A percentile compares a stretch with the other conserved stretches of the same genome.
Conservation (phyloP, 2,113 vertebrate species). For the Nibea albiflora region DNA sequence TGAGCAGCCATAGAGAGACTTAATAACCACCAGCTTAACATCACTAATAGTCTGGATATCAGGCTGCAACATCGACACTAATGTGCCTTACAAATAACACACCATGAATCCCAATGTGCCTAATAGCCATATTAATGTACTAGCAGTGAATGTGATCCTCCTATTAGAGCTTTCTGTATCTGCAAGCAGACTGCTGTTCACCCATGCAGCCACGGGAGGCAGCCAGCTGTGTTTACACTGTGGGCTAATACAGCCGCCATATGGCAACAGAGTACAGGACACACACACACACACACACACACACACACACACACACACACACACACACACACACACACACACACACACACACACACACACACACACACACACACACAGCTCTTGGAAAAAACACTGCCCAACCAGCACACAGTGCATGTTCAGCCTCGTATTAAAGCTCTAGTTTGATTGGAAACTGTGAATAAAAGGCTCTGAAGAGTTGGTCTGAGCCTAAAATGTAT, state of each 20-base stretch:
- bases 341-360: conserved; percentile 7
- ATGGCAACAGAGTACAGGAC: conserved; percentile 52
- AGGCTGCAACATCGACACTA: conserved; percentile 25
- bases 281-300: conserved; percentile 9
- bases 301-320: background rate
- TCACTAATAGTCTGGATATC: conserved; percentile 40
- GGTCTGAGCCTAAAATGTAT: background rate
- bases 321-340: background rate
- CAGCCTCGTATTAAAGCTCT: background rate
- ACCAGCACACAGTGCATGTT: conserved; percentile 21
- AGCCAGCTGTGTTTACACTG: conserved; percentile 74
- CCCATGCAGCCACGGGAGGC: conserved; percentile 60
- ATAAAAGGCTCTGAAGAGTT: conserved; percentile 5
- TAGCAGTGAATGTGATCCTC: conserved; percentile 32
- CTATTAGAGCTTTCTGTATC: conserved; percentile 44
- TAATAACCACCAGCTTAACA: conserved; percentile 34
- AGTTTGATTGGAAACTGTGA: conserved; percentile 14
- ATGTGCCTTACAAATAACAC: conserved; percentile 48
- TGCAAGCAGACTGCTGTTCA: conserved; percentile 62
- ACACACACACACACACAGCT: conserved; percentile 13
- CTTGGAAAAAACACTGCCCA: conserved; percentile 44
- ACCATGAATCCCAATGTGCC: conserved; percentile 34
- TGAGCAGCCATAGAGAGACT: background rate
- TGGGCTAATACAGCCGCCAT: conserved; percentile 55
- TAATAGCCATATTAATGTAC: conserved; percentile 45